Percentiles rank a stretch among this genome's conserved stretches.
Evolutionary conservation across 1,140 invertebrate species (phyloP).

Genomic region (Anastrepha obliqua): DNA sequence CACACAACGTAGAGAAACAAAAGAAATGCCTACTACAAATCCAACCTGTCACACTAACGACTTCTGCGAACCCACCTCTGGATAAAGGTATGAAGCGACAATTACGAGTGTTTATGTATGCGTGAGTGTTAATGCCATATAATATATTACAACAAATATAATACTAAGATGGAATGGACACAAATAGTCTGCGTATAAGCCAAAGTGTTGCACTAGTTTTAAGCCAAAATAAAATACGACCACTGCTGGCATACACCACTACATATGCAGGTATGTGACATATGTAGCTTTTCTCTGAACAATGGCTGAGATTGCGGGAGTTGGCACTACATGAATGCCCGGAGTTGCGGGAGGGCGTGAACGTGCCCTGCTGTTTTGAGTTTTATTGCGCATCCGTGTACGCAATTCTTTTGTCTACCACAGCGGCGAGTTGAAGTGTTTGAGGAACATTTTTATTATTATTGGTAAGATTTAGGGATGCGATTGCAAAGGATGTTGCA

Average conservation of each 20-base stretch:
- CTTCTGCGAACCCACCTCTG: conserved; percentile 69
- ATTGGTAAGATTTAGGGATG: neutral
- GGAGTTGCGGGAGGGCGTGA: conserved; percentile 40
- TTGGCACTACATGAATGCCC: neutral
- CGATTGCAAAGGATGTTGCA: neutral
- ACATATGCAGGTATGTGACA: neutral
- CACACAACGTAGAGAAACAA: conserved; percentile 16
- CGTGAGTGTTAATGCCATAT: neutral
- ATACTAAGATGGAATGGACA: neutral
- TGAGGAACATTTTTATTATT: neutral
- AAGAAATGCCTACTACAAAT: conserved; percentile 37
- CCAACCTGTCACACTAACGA: conserved; percentile 73
- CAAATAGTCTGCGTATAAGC: conserved; percentile 16
- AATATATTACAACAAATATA: neutral
- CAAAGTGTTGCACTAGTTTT: conserved; percentile 49
- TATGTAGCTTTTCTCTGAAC: neutral
- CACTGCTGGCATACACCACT: neutral
- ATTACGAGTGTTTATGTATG: neutral
- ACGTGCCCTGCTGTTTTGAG: conserved; percentile 10
- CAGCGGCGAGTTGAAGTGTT: neutral
- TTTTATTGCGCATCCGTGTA: conserved; percentile 53
- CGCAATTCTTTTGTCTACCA: conserved; percentile 26
- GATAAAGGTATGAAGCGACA: conserved; percentile 5
- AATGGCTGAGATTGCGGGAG: conserved; percentile 38
- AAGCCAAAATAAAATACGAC: neutral